Base-by-base conservation (phyloP, 2,113 vertebrate genomes). In the Balaeniceps rex region DNA sequence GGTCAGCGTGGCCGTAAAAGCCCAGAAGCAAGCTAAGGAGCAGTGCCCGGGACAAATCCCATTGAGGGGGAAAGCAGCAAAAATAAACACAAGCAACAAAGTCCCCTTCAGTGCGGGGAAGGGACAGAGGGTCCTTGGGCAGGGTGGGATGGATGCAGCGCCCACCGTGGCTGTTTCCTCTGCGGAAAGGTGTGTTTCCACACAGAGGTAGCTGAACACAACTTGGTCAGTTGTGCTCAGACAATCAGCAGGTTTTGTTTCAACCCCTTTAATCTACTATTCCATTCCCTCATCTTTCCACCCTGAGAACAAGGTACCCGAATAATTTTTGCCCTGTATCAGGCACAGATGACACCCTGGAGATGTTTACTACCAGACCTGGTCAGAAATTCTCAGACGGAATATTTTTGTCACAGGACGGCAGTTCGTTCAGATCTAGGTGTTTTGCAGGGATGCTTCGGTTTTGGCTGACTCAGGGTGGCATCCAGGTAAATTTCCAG, bases 371-470 rank as follows among this genome's bases (percentile, higher is more conserved):
- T 44, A 5, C 54, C 70, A 63, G 84, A 85, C 70, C 94, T 49
- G 92, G 87, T 77, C 94, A 93, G 88, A 94, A 94, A 61, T 80
- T 80, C 93, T 93, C 95, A 96, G 94, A 96, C 78, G 94, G 96
- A 96, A 95, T 79, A 72, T 94, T 95, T 96, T 94, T 83, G 94
- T 95, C 90, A 97, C 83, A 93, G 57, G 64, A 49, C 2, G 0
- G 34, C 14, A 22, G 78, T 46, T 72, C 57, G 65, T 49, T 95
- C 93, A 49, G 54, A 65, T 80, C 89, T 76, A 94, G 90, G 90
- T 91, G 87, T 90, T 93, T 91, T 89, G 82, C 25, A n/a, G 82
- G 69, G 81, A 85, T 85, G 15, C 75, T 80, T 65, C 0, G 3
- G 34, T 21, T 72, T 75, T 52, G 90, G 82, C 90, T 95, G 79